Base-by-base conservation (phyloP, 2,888 invertebrate species). In the Synergus laeviventris region DNA sequence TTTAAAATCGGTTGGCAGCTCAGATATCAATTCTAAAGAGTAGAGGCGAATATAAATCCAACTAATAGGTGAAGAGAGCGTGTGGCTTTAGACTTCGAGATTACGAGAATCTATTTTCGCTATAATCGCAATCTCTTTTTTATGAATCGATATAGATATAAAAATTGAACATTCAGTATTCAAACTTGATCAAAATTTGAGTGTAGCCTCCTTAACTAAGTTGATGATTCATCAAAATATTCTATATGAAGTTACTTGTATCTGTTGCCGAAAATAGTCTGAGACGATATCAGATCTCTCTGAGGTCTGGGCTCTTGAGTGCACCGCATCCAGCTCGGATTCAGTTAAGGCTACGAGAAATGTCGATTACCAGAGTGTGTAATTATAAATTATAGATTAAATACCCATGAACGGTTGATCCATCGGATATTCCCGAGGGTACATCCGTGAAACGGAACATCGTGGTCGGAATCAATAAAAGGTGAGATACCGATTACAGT, bases 381-480 rank as follows among this genome's bases (percentile, higher is more conserved):
- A 78, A 78, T 78, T 78, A 78, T 78, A 78, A 75, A 74, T 76
- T 78, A 74, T 75, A 56, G 74, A 75, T 75, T 75, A 78, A 78
- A 66, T 59, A 66, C 42, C 31, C 75, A 11, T 64, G 75, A 45
- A 66, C 66, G 24, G 24, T 70, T 49, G 49, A 70, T 16, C 45
- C 66, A 66, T 31, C 8, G 66, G 2, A 39, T 64, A 64, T 64
- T 64, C 62, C 39, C 39, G 38, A 18, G 64, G 42, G 45, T 66
- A 70, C n/a, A 70, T 31, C 49, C 12, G 16, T n/a, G 45, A 24
- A 70, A 42, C 64, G 14, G 64, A 39, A 39, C 11, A n/a, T 70
- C n/a, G 70, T 70, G 70, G 70, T 31, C 36, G 49, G 70, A 66
- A 66, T 39, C 9, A 24, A 66, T 66, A 66, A 8, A 5, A 49